phyloP scores from a whole-genome alignment of 2,113 vertebrate species.

The Stegostoma tigrinum region DNA sequence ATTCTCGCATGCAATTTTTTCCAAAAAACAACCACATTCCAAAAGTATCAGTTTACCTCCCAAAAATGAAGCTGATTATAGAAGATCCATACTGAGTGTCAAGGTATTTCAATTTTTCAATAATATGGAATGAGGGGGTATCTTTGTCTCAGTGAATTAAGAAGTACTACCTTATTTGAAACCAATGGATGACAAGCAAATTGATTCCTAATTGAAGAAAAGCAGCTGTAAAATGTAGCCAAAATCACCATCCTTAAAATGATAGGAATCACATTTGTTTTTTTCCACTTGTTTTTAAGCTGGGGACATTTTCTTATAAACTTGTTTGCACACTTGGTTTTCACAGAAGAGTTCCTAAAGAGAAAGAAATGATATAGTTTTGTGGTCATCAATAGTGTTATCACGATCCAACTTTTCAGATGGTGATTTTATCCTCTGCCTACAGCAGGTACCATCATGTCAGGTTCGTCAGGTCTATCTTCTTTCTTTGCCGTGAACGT shows the following conservation, averaged over 20 bases:
- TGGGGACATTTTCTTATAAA: constrained; percentile 59
- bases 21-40: not conserved
- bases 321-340: constrained; percentile 70
- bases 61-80: not conserved
- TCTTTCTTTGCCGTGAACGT: not conserved
- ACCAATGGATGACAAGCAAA: not conserved
- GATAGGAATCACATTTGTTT: not conserved
- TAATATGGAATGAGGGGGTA: not conserved
- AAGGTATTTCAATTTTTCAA: not conserved
- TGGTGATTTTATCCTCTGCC: not conserved
- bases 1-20: not conserved
- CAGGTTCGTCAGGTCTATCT: not conserved
- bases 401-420: not conserved
- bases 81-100: not conserved
- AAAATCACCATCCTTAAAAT: not conserved
- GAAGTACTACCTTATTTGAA: not conserved
- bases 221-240: not conserved
- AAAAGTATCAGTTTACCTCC: not conserved
- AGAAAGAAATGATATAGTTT: constrained; percentile 26
- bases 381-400: not conserved
- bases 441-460: not conserved
- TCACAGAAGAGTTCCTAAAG: constrained; percentile 74
- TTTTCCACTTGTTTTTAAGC: not conserved
- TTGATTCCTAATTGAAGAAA: not conserved
- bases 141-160: not conserved